phyloP scores from a whole-genome alignment of 2,888 invertebrate species.

The Periphyllus acericola region DNA sequence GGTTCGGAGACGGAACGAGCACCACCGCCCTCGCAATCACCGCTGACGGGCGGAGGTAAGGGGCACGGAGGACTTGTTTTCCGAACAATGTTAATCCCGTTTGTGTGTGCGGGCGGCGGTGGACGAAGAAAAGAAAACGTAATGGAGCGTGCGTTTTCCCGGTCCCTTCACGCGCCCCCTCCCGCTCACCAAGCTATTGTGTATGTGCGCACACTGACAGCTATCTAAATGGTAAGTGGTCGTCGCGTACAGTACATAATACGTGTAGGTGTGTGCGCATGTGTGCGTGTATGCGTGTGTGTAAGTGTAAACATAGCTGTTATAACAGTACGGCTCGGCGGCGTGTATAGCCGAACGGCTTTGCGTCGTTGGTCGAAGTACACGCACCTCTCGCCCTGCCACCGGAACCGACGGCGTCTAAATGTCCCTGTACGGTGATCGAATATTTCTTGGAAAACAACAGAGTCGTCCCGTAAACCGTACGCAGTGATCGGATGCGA shows the following conservation, averaged over 20 bases:
- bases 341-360: neutral
- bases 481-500: no score
- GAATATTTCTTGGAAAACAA: neutral
- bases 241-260: neutral
- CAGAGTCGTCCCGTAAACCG: neutral
- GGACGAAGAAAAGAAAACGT: slow-evolving; percentile 9
- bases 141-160: slow-evolving; percentile 36
- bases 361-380: neutral
- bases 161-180: neutral
- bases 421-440: neutral
- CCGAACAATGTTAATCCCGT: slow-evolving; percentile 34
- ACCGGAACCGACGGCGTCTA: neutral
- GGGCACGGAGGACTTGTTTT: neutral
- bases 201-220: neutral
- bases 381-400: neutral
- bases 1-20: neutral
- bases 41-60: neutral
- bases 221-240: slow-evolving; percentile 38
- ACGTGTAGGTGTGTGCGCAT: neutral
- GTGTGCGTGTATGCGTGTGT: neutral
- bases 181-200: neutral
- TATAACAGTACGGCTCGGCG: no score
- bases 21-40: neutral
- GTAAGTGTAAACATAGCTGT: neutral
- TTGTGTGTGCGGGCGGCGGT: neutral